Conservation (phyloP, 2,797 vertebrate species). For the Tapera naevia region DNA sequence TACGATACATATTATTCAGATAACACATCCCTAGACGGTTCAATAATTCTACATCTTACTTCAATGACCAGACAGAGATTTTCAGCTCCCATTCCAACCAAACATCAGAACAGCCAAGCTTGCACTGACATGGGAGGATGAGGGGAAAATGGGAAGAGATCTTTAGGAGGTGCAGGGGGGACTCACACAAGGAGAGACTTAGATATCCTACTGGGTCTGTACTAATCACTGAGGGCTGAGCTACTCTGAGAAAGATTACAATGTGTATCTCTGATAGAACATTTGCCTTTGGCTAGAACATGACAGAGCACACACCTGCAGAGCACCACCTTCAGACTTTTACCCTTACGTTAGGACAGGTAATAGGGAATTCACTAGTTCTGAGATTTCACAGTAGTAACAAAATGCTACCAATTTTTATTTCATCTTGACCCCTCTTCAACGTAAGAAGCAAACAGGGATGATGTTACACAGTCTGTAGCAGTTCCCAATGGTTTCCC, state of each 20-base stretch:
- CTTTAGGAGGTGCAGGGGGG: fast-evolving
- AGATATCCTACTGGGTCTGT: not conserved
- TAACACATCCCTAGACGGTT: not conserved
- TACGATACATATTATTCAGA: not conserved
- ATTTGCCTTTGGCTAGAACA: not conserved
- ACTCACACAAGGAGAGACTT: not conserved
- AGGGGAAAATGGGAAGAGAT: not conserved
- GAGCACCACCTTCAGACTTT: not conserved
- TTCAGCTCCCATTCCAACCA: not conserved
- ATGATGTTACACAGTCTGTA: not conserved
- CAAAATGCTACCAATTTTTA: not conserved
- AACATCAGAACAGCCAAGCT: not conserved
- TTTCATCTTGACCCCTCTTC: not conserved
- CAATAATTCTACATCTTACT: not conserved
- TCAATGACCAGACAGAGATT: not conserved
- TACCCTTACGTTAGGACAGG: too few species aligned
- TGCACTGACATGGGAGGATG: not conserved
- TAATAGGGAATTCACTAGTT: not conserved
- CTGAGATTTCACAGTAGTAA: not conserved
- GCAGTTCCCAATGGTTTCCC: not conserved
- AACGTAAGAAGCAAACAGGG: not conserved
- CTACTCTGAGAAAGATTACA: not conserved
- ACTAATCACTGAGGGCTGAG: not conserved
- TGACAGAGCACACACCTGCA: not conserved
- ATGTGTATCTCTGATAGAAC: not conserved